A percentile compares a stretch with the other conserved stretches of the same genome.
These are phyloP conservation scores for Myocastor coypus DNA, from an alignment of 2,113 vertebrate species.

Conservation along the genomic window DNA sequence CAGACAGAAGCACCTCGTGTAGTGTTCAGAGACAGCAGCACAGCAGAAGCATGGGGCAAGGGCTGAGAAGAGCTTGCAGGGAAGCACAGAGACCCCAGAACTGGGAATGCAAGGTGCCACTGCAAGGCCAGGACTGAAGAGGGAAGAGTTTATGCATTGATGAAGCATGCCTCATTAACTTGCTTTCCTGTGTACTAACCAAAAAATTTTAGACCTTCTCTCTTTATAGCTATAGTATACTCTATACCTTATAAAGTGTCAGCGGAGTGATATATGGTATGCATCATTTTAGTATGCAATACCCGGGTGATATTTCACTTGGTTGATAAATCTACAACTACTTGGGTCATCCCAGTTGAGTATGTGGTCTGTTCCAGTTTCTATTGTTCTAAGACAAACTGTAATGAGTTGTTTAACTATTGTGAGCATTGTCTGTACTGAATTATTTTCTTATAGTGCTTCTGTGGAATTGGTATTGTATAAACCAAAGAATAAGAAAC, in stretches of 20 bases:
- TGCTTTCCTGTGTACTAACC: not conserved
- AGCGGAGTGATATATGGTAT: not conserved
- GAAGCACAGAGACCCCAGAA: not conserved
- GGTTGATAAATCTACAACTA: not conserved
- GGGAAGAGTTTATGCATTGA: rapidly evolving
- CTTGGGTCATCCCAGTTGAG: not conserved
- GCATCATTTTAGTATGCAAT: not conserved
- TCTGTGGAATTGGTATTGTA: not conserved
- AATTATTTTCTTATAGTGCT: not conserved
- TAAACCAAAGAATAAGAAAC: not conserved
- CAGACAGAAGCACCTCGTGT: not conserved
- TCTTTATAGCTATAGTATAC: not conserved
- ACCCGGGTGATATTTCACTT: not conserved
- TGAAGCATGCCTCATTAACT: not conserved
- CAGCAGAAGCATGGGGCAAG: not conserved
- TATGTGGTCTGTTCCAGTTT: not conserved
- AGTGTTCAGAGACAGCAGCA: too few relatives aligned
- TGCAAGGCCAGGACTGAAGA: not conserved
- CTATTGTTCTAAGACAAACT: not conserved
- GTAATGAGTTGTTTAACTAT: not conserved
- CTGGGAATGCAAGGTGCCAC: not conserved
- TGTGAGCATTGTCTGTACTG: not conserved
- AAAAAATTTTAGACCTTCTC: not conserved
- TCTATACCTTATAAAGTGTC: not conserved
- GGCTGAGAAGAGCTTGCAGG: not conserved